Evolutionary conservation across 2,113 vertebrate genomes (phyloP).

Genomic region (Campylomormyrus numenius): DNA sequence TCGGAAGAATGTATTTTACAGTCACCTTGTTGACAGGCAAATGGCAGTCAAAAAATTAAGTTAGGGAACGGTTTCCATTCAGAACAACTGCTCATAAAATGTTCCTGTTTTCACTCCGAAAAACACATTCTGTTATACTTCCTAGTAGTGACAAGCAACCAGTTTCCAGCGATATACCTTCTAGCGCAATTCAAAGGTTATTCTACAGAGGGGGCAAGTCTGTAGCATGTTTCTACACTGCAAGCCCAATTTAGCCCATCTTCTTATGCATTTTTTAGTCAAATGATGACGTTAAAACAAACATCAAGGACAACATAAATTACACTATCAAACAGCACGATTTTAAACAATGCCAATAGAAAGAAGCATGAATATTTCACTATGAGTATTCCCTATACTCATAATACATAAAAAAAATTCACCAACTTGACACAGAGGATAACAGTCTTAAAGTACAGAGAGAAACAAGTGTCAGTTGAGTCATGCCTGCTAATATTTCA

Average conservation of each 20-base stretch:
- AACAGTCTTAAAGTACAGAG: not conserved
- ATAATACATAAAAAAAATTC: not conserved
- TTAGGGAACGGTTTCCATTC: not conserved
- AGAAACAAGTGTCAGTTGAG: not conserved
- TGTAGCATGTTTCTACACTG: not conserved
- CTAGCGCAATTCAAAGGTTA: not conserved
- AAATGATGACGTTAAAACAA: not conserved
- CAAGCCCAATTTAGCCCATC: not conserved
- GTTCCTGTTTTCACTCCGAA: not conserved
- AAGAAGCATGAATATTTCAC: not conserved
- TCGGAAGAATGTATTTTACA: constrained; percentile 5
- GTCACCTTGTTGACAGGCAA: constrained; percentile 9
- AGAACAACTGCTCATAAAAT: not conserved
- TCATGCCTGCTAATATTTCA: not conserved
- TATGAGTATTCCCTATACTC: not conserved
- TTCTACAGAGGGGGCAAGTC: not conserved
- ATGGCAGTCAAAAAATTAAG: not conserved
- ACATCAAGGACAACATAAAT: not conserved
- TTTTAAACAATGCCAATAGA: not conserved
- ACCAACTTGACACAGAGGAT: not conserved
- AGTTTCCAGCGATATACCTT: not conserved
- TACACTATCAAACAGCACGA: not conserved
- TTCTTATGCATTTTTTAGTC: too few relatives aligned
- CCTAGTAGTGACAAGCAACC: not conserved
- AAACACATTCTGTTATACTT: not conserved